A percentile compares a stretch with the other conserved stretches of the same genome.
Evolutionary conservation across 2,797 vertebrate species (phyloP).

Genomic region (Coccyzus lansbergi): DNA sequence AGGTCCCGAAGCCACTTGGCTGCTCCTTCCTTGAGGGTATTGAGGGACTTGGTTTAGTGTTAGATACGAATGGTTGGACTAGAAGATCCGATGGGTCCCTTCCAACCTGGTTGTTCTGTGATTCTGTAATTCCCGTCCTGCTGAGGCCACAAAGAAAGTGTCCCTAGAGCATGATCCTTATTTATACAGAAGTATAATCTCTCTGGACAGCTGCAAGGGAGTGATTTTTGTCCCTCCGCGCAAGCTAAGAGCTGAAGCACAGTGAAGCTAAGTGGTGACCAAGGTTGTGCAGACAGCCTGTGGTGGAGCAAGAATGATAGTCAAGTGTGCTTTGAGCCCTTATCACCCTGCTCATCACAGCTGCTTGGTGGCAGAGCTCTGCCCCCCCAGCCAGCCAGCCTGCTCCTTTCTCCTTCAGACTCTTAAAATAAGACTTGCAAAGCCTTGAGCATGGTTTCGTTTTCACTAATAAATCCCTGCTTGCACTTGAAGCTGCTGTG

Average conservation of each 20-base stretch:
- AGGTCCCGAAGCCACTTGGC: neutral
- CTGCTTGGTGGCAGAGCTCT: neutral
- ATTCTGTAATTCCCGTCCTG: too few relatives aligned
- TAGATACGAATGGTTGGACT: too few relatives aligned
- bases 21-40: too few relatives aligned
- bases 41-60: too few relatives aligned
- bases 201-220: neutral
- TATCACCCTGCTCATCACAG: neutral
- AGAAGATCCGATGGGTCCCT: too few relatives aligned
- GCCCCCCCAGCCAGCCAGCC: neutral
- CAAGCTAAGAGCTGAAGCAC: neutral
- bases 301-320: accelerated
- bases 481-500: conserved; percentile 64
- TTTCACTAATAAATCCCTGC: conserved; percentile 71
- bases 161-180: neutral
- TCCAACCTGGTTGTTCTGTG: too few relatives aligned
- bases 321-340: neutral
- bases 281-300: neutral
- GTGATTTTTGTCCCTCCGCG: neutral
- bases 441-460: conserved; percentile 42
- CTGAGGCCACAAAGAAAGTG: neutral
- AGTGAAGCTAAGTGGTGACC: neutral
- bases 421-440: conserved; percentile 64
- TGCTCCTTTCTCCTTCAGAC: conserved; percentile 21
- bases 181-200: neutral